Conservation (phyloP, 2,888 invertebrate genomes). For the Cetonia aurata region DNA sequence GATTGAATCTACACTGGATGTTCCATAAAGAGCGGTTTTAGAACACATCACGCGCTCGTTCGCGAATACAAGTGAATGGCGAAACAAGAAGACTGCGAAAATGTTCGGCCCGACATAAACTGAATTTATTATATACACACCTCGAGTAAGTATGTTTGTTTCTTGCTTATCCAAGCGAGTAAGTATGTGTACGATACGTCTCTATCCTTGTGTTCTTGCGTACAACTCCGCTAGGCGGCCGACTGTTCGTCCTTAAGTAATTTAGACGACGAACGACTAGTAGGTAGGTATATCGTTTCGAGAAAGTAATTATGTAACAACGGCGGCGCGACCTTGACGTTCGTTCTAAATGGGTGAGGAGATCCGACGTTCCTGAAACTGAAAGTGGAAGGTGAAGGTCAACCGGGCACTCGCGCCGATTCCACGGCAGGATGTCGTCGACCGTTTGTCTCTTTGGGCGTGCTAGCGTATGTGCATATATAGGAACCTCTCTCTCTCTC, state of each 20-base stretch:
- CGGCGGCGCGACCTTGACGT: conserved; percentile 36
- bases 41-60: neutral
- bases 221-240: neutral
- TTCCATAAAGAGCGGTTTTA: conserved; percentile 11
- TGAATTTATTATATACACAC: conserved; percentile 31
- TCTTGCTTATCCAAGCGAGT: conserved; percentile 1
- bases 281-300: conserved; percentile 24
- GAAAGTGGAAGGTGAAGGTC: conserved; percentile 54
- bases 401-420: conserved; percentile 52
- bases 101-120: conserved; percentile 31
- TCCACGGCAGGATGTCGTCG: conserved; percentile 41
- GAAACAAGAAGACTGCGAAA: conserved; percentile 28
- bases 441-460: conserved; percentile 10
- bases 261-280: neutral
- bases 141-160: conserved; percentile 13
- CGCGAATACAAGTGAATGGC: conserved; percentile 23
- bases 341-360: conserved; percentile 40
- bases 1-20: conserved; percentile 12
- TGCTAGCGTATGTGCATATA: neutral
- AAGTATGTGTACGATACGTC: neutral
- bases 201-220: neutral
- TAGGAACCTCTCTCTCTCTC: neutral
- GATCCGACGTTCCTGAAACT: conserved; percentile 51
- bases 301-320: conserved; percentile 45
- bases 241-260: conserved; percentile 1